Conservation (phyloP, 2,888 invertebrate genomes). For the Lycaena phlaeas region DNA sequence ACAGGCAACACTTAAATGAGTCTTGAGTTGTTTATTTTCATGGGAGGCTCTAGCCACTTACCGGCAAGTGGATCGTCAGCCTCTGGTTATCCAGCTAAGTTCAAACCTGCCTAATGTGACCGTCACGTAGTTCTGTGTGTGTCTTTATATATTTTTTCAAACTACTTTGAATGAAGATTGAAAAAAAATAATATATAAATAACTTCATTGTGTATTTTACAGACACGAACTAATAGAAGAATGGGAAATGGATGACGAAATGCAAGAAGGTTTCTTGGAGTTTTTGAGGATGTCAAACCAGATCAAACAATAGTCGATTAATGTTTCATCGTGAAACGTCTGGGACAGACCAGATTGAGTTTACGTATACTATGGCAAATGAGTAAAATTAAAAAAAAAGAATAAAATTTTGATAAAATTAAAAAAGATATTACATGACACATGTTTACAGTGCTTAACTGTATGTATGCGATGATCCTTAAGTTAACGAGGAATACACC, state of each 20-base stretch:
- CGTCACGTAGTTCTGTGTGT: no score
- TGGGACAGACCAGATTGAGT: slow-evolving; percentile 44
- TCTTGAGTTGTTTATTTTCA: no score
- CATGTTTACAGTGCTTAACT: slow-evolving; percentile 6
- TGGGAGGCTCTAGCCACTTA: no score
- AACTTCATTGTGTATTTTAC: no score
- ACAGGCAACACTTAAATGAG: no score
- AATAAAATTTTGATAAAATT: slow-evolving; percentile 49
- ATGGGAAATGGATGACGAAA: slow-evolving; percentile 70
- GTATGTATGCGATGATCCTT: slow-evolving; percentile 1
- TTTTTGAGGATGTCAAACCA: slow-evolving; percentile 69
- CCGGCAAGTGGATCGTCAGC: no score
- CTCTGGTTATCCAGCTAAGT: no score
- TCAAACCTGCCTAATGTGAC: no score
- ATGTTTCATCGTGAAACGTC: slow-evolving; percentile 25
- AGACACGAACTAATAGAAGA: slow-evolving; percentile 65
- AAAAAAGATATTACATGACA: slow-evolving; percentile 47
- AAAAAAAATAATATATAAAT: no score
- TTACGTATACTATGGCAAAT: slow-evolving; percentile 27
- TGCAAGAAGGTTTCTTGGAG: slow-evolving; percentile 66
- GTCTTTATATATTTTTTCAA: no score
- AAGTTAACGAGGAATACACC: slow-evolving; percentile 3
- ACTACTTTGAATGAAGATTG: no score
- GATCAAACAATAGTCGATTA: slow-evolving; percentile 64
- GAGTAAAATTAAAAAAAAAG: slow-evolving; percentile 36